Conservation (phyloP, 2,888 invertebrate species). For the Lasioglossum zephyrum region DNA sequence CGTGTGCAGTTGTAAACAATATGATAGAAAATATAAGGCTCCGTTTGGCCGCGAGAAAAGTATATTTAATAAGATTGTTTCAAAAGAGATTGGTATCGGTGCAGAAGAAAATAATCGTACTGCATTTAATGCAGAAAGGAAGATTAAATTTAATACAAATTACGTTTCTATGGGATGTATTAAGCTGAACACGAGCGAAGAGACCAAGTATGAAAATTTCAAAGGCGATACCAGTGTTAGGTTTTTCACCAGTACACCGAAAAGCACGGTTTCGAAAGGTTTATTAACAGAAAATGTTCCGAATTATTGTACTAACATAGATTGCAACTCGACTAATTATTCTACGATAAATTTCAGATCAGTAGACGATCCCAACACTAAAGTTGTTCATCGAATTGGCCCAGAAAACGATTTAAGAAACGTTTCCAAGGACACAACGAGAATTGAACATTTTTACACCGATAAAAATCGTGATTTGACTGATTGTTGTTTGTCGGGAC, state of each 20-base stretch:
- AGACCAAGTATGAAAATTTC: not conserved
- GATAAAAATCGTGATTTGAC: not conserved
- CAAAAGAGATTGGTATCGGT: not conserved
- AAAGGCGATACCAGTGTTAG: not conserved
- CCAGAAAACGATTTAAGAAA: not conserved
- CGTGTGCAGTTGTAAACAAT: not conserved
- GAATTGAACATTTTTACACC: not conserved
- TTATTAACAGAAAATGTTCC: not conserved
- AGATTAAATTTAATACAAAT: not conserved
- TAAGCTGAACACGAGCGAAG: not conserved
- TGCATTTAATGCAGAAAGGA: not conserved
- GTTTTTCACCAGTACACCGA: not conserved
- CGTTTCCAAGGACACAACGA: not conserved
- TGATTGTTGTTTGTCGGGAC: not conserved
- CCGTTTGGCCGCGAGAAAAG: not conserved
- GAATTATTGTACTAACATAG: not conserved
- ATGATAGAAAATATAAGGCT: not conserved
- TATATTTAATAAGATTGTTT: not conserved
- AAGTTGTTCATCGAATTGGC: not conserved
- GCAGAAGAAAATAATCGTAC: not conserved
- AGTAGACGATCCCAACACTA: not conserved
- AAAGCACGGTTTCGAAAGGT: conserved; percentile 9
- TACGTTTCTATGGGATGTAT: not conserved
- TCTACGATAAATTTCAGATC: not conserved
- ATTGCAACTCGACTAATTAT: not conserved